A percentile compares a stretch with the other conserved stretches of the same genome.
Conservation (phyloP, 2,888 invertebrate species). For the Eupithecia subfuscata region DNA sequence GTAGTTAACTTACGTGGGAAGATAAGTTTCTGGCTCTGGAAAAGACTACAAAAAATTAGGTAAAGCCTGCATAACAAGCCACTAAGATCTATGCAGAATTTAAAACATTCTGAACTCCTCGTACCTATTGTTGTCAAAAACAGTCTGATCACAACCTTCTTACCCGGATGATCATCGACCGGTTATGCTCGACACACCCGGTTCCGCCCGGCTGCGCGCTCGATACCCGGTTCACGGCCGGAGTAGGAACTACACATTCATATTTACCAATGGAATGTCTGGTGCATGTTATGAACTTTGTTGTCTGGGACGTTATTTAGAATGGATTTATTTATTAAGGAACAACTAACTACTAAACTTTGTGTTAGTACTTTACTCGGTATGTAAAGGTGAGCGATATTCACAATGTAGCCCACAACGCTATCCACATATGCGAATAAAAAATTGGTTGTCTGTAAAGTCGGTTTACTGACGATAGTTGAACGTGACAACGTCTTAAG, state of each 20-base stretch:
- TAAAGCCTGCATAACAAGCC: background rate
- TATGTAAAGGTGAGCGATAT: no score
- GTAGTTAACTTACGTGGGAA: no score
- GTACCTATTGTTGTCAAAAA: background rate
- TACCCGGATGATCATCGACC: slow-evolving; percentile 33
- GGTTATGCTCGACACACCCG: slow-evolving; percentile 38
- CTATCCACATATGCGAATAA: no score
- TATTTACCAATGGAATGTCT: slow-evolving; percentile 6
- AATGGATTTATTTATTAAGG: background rate
- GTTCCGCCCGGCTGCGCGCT: slow-evolving; percentile 37
- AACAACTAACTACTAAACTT: no score
- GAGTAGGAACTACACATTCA: slow-evolving; percentile 30
- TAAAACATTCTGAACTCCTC: background rate
- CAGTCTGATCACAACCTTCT: slow-evolving; percentile 7
- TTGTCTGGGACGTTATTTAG: background rate
- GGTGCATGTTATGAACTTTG: background rate
- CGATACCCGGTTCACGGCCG: slow-evolving; percentile 46
- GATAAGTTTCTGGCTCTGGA: no score
- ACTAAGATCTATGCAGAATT: background rate
- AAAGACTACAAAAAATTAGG: no score
- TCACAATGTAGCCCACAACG: no score
- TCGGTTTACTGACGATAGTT: no score
- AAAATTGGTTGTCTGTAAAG: no score
- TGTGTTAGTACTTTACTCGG: no score
- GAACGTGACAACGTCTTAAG: no score